Evolutionary conservation across 2,888 invertebrate species (phyloP).

Genomic region (Venusia cambrica): DNA sequence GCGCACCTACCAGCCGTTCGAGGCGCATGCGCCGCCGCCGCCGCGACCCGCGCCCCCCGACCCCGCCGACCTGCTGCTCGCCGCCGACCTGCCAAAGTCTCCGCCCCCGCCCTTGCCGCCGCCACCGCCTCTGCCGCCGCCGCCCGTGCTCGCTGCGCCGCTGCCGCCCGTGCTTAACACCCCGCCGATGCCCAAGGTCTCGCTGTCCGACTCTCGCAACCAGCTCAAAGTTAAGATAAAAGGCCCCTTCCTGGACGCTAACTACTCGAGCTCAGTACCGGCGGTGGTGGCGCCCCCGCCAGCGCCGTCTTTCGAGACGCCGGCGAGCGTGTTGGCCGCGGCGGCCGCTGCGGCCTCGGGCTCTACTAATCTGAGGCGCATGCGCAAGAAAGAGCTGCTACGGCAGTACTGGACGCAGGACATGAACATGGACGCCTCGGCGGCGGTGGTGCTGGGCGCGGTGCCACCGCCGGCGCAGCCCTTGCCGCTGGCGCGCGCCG

Average conservation of each 20-base stretch:
- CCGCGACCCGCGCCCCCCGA: constrained; percentile 87
- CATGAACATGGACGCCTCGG: constrained; percentile 91
- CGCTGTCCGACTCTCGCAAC: constrained; percentile 89
- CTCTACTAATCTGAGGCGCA: constrained; percentile 89
- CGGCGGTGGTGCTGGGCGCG: constrained; percentile 69
- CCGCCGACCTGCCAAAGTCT: constrained; percentile 41
- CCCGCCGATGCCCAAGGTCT: constrained; percentile 83
- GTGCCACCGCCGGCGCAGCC: constrained; percentile 82
- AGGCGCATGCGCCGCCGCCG: constrained; percentile 55
- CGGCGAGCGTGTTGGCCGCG: constrained; percentile 59
- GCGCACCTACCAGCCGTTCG: constrained; percentile 89
- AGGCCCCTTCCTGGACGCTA: constrained; percentile 90
- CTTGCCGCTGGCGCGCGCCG: constrained; percentile 83
- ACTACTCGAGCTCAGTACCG: constrained; percentile 84
- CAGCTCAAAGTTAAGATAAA: constrained; percentile 95
- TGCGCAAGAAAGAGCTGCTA: constrained; percentile 94
- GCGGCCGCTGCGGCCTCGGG: constrained; percentile 77
- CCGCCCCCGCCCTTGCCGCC: constrained; percentile 38
- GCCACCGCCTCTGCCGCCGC: constrained; percentile 36
- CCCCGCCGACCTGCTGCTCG: constrained; percentile 83
- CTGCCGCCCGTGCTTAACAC: constrained; percentile 45
- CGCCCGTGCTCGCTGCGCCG: constrained; percentile 39
- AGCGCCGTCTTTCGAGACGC: constrained; percentile 54
- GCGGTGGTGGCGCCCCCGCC: constrained; percentile 78
- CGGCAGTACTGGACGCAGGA: constrained; percentile 91